Percentiles rank a stretch among this genome's conserved stretches.
Evolutionary conservation across 2,113 vertebrate genomes (phyloP).

Genomic region (Turnix velox): DNA sequence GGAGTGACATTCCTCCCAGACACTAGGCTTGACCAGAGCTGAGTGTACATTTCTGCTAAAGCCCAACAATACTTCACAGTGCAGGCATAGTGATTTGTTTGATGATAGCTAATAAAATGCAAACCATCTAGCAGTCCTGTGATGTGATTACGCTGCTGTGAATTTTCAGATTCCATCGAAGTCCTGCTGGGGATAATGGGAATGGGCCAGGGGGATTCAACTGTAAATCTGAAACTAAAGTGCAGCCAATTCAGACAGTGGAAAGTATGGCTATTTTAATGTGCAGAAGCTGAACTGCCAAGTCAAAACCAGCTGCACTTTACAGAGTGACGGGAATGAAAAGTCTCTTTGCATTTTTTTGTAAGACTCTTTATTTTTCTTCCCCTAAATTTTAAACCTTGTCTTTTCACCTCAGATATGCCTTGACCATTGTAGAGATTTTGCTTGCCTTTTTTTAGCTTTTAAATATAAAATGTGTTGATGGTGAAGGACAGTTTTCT

Average conservation of each 20-base stretch:
- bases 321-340: background rate
- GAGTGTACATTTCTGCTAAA: background rate
- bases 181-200: constrained; percentile 25
- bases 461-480: background rate
- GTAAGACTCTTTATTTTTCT: background rate
- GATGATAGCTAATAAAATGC: constrained; percentile 21
- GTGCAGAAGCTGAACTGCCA: constrained; percentile 19
- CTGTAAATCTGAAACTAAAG: constrained; percentile 14
- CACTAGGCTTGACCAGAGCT: background rate
- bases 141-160: background rate
- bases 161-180: constrained; percentile 34
- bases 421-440: background rate
- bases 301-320: background rate
- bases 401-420: background rate
- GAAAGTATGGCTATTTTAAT: constrained; percentile 27
- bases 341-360: background rate
- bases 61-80: background rate
- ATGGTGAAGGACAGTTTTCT: background rate
- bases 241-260: background rate
- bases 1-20: background rate
- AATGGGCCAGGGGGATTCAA: background rate
- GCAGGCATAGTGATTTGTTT: background rate
- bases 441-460: background rate
- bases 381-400: background rate
- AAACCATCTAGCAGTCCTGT: background rate